Evolutionary conservation across 2,113 vertebrate species (phyloP), one percentile per base, ranked within the genome.

Genomic region (Chaetodon auriga): DNA sequence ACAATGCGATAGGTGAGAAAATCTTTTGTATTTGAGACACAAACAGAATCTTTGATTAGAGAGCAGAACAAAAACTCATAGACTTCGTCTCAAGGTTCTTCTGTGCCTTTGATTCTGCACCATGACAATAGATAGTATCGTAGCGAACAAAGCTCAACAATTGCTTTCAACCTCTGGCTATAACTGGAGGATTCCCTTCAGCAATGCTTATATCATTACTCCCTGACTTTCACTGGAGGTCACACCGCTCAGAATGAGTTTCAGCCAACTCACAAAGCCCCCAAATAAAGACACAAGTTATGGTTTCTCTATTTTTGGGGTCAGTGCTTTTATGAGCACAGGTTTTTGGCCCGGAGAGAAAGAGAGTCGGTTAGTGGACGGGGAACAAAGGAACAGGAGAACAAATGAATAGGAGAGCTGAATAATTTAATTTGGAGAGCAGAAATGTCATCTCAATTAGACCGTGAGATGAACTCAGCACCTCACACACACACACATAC

Each of bases 381-480:
- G 8, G 49, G 82, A 74, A 92, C 74, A 90, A 90, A 89, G 38
- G 81, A 83, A 64, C 30, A 41, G 69, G 74, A 81, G 82, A 81
- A 87, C 77, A 87, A 92, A 87, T 84, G 75, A 92, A 86, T 49
- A 80, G 62, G 91, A 57, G 72, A 77, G 77, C 85, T 94, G 76
- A 93, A 91, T 88, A 85, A 93, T 92, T 92, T 79, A 92, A 90
- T 90, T 87, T 86, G 48, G 55, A 86, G 73, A 89, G 81, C 64
- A 78, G 68, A 92, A 89, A 89, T 90, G 75, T 90, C 82, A 88
- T 87, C 88, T 82, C 74, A 90, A 78, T 93, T 91, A 87, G 90
- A 89, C 68, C 48, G 63, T 75, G 84, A 79, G 76, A 73, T 88
- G 78, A 85, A 86, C 84, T 70, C 58, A n/a, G 43, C 51, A 69